Percentiles rank a stretch among this genome's conserved stretches.
Evolutionary conservation across 2,888 invertebrate genomes (phyloP).

Genomic region (Acholoe squamosa): DNA sequence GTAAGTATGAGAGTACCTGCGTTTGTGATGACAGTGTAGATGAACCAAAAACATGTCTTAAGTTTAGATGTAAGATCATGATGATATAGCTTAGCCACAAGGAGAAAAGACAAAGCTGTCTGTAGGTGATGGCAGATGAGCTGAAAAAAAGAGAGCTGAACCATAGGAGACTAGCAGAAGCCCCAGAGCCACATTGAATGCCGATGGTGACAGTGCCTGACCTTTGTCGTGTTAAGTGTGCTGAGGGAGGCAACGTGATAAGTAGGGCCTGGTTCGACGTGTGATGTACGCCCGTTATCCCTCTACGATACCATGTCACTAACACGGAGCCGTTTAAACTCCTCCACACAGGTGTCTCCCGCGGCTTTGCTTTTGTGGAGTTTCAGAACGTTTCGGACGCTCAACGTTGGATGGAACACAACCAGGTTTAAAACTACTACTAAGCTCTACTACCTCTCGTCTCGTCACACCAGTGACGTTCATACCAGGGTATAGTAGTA

Average conservation of each 20-base stretch:
- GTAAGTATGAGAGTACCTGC: constrained; percentile 41
- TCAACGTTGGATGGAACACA: constrained; percentile 94
- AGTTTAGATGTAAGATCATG: not conserved
- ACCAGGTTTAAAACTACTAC: constrained; percentile 87
- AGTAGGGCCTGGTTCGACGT: constrained; percentile 43
- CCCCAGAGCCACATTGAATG: constrained; percentile 59
- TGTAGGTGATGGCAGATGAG: not conserved
- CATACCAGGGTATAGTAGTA: constrained; percentile 62
- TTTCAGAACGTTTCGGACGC: constrained; percentile 94
- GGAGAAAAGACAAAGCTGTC: not conserved
- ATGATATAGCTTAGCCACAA: not conserved
- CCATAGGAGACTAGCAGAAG: not conserved
- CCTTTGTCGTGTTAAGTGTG: constrained; percentile 24
- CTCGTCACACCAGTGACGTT: constrained; percentile 60
- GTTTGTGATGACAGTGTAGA: constrained; percentile 6
- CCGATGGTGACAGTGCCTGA: constrained; percentile 49
- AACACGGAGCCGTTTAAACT: constrained; percentile 67
- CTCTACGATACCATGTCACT: constrained; percentile 63
- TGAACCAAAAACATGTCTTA: constrained; percentile 10
- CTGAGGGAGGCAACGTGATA: constrained; percentile 45
- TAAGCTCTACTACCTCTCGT: constrained; percentile 64
- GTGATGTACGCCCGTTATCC: constrained; percentile 53
- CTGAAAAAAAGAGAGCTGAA: not conserved
- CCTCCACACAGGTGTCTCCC: constrained; percentile 89
- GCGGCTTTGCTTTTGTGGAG: constrained; percentile 96